Conservation (phyloP, 2,888 invertebrate genomes). For the Mongoloraphidia duomilia region DNA sequence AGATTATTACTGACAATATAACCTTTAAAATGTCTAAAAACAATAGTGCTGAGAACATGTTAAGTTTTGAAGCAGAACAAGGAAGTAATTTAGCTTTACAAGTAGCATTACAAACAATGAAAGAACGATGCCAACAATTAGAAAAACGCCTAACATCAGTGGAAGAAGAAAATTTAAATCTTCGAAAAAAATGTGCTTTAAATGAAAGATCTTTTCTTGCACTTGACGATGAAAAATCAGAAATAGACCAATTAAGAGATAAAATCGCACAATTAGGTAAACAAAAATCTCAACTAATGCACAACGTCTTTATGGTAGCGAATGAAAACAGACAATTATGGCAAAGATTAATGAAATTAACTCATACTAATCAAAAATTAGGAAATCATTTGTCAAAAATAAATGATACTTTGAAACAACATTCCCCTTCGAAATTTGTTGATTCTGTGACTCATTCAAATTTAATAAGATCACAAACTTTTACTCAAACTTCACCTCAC, state of each 20-base stretch:
- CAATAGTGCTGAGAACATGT: too few species aligned
- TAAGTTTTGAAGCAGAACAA: too few species aligned
- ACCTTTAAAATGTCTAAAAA: too few species aligned
- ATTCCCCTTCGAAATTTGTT: slow-evolving; percentile 22
- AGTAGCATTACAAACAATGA: slow-evolving; percentile 66
- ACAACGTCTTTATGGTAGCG: slow-evolving; percentile 68
- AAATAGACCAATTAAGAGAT: slow-evolving; percentile 37
- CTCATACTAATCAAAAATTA: slow-evolving; percentile 40
- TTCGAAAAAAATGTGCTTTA: slow-evolving; percentile 32
- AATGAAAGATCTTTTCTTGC: slow-evolving; percentile 15
- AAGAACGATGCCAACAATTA: slow-evolving; percentile 62
- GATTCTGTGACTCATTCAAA: slow-evolving; percentile 25
- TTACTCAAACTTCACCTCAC: slow-evolving; percentile 51
- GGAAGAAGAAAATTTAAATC: slow-evolving; percentile 61
- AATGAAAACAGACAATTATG: slow-evolving; percentile 69
- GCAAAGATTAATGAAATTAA: slow-evolving; percentile 51
- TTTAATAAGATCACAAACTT: slow-evolving; percentile 45
- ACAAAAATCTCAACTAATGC: slow-evolving; percentile 61
- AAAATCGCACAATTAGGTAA: slow-evolving; percentile 54
- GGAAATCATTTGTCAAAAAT: slow-evolving; percentile 37
- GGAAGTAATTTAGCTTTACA: slow-evolving; percentile 36
- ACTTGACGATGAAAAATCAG: slow-evolving; percentile 24
- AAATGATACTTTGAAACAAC: slow-evolving; percentile 34
- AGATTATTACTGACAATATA: too few species aligned
- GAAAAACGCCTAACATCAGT: slow-evolving; percentile 53